These are phyloP conservation scores for Macrosteles quadrilineatus DNA, from an alignment of 1,140 invertebrate species.

Conservation along the genomic window DNA sequence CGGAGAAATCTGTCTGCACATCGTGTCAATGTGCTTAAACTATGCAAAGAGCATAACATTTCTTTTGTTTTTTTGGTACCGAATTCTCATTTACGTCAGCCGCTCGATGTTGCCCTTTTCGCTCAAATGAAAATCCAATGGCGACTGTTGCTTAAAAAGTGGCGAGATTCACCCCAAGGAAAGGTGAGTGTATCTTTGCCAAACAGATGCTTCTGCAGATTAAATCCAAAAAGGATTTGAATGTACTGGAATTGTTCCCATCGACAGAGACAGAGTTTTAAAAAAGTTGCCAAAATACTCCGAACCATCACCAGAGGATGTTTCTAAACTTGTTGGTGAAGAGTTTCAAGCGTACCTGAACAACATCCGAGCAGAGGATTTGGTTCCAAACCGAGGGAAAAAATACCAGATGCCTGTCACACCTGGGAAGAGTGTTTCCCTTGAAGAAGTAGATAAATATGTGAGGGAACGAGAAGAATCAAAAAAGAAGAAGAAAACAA, in stretches of 20 bases:
- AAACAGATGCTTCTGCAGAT: too few relatives aligned
- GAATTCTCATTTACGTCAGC: background rate
- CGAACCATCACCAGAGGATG: background rate
- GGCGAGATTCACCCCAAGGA: too few relatives aligned
- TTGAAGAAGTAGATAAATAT: background rate
- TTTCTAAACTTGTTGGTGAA: background rate
- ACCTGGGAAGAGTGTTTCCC: background rate
- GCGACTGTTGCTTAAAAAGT: too few relatives aligned
- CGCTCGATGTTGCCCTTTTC: too few relatives aligned
- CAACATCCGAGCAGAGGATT: background rate
- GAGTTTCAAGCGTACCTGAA: too few relatives aligned
- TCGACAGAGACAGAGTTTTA: background rate
- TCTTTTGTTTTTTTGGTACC: background rate
- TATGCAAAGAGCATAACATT: background rate
- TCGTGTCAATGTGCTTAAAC: too few relatives aligned
- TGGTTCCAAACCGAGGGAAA: background rate
- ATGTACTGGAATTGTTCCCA: background rate
- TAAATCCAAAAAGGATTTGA: background rate
- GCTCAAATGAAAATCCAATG: too few relatives aligned
- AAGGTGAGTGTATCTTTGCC: too few relatives aligned
- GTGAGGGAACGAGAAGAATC: too few relatives aligned
- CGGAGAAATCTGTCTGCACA: background rate
- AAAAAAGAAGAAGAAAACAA: too few relatives aligned
- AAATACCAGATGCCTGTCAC: background rate
- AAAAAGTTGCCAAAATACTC: background rate